Percentiles rank a stretch among this genome's conserved stretches.
Evolutionary conservation across 2,113 vertebrate species (phyloP).

Genomic region (Perca flavescens): DNA sequence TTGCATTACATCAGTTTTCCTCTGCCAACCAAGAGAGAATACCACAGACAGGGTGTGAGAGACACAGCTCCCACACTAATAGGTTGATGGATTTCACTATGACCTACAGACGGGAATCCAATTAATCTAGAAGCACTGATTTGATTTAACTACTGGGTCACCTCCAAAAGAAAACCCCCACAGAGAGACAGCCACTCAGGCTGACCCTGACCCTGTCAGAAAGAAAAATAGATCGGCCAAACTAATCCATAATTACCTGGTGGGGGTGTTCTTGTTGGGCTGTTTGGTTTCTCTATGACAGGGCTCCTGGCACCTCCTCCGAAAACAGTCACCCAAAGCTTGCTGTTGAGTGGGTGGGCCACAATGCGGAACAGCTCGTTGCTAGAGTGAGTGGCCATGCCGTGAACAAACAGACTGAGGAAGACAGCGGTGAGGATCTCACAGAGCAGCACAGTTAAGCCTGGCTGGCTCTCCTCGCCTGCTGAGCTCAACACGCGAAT

Average conservation of each 20-base stretch:
- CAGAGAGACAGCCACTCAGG: background rate
- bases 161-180: conserved; percentile 30
- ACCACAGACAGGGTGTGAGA: conserved; percentile 20
- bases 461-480: conserved; percentile 93
- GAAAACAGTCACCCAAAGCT: conserved; percentile 95
- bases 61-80: conserved; percentile 72
- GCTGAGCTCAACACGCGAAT: conserved; percentile 89
- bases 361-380: conserved; percentile 93
- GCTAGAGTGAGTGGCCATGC: conserved; percentile 96
- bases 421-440: conserved; percentile 96
- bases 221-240: background rate
- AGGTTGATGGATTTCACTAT: conserved; percentile 52
- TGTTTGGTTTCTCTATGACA: conserved; percentile 78
- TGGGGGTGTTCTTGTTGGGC: conserved; percentile 78
- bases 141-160: conserved; percentile 48
- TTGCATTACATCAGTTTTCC: conserved; percentile 34
- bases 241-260: conserved; percentile 82
- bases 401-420: conserved; percentile 96
- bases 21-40: conserved; percentile 6
- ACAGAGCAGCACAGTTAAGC: conserved; percentile 92
- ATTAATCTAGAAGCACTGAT: conserved; percentile 50
- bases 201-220: background rate
- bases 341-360: conserved; percentile 93
- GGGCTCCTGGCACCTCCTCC: conserved; percentile 90
- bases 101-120: conserved; percentile 41